Conservation (phyloP, 1,140 invertebrate genomes). For the Pygmarrhopalites habei region DNA sequence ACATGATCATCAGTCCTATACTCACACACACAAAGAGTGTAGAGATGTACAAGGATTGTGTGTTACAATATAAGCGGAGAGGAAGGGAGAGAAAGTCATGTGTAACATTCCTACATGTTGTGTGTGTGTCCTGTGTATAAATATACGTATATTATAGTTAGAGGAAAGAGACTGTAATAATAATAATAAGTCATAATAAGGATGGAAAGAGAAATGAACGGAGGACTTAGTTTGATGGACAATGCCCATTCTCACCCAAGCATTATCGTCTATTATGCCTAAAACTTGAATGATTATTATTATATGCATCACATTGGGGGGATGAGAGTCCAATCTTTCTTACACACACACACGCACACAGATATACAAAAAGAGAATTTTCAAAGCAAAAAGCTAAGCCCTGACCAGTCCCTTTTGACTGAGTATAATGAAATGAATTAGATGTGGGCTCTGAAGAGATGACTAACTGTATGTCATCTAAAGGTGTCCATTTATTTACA, state of each 20-base stretch:
- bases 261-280: constrained; percentile 25
- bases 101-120: too few relatives aligned
- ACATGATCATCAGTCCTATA: too few relatives aligned
- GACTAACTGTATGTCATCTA: constrained; percentile 12
- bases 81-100: too few relatives aligned
- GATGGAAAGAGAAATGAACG: constrained; percentile 7
- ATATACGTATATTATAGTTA: too few relatives aligned
- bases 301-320: constrained; percentile 21
- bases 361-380: constrained; percentile 2
- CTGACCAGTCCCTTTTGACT: neutral
- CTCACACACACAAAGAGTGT: too few relatives aligned
- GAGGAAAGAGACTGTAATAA: too few relatives aligned
- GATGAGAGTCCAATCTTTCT: neutral
- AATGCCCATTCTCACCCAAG: constrained; percentile 30
- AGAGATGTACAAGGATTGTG: neutral
- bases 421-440: constrained; percentile 29
- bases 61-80: too few relatives aligned
- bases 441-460: constrained; percentile 26
- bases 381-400: neutral
- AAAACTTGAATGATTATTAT: constrained; percentile 19
- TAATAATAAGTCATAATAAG: constrained; percentile 8
- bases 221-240: constrained; percentile 16
- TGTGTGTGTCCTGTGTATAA: too few relatives aligned
- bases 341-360: neutral
- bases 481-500: constrained; percentile 25